Conservation (phyloP, 2,797 vertebrate species). For the Anguilla obscura region DNA sequence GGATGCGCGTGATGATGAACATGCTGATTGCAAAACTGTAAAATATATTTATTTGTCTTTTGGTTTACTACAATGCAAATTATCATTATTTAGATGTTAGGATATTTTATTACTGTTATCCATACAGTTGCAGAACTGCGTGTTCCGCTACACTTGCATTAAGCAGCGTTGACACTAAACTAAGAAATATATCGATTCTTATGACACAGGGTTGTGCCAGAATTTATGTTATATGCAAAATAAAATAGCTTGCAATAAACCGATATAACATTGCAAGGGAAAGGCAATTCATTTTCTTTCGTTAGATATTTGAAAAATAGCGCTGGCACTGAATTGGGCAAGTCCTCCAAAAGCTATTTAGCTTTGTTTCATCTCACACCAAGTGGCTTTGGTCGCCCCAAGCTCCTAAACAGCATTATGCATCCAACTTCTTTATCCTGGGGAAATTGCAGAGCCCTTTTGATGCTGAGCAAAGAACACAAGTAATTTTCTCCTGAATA, state of each 20-base stretch:
- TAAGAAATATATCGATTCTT: neutral
- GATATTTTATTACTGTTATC: neutral
- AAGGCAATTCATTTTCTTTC: neutral
- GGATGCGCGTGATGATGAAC: neutral
- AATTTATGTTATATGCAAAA: neutral
- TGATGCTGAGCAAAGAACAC: constrained; percentile 15
- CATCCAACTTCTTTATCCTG: neutral
- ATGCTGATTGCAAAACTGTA: neutral
- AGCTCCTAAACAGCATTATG: neutral
- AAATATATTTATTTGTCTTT: neutral
- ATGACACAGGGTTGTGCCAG: neutral
- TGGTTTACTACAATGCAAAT: neutral
- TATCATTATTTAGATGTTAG: neutral
- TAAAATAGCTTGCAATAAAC: neutral
- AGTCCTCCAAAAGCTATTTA: neutral
- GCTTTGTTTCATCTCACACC: neutral
- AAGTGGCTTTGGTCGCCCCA: neutral
- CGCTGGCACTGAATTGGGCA: neutral
- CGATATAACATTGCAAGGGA: neutral
- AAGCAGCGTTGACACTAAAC: neutral
- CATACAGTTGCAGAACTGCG: neutral
- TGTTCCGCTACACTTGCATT: neutral
- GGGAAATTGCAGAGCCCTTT: constrained; percentile 8
- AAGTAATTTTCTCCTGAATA: constrained; percentile 25
- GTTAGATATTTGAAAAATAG: neutral